Base-by-base conservation (phyloP, 2,888 invertebrate genomes). In the Cheilosia impressa region DNA sequence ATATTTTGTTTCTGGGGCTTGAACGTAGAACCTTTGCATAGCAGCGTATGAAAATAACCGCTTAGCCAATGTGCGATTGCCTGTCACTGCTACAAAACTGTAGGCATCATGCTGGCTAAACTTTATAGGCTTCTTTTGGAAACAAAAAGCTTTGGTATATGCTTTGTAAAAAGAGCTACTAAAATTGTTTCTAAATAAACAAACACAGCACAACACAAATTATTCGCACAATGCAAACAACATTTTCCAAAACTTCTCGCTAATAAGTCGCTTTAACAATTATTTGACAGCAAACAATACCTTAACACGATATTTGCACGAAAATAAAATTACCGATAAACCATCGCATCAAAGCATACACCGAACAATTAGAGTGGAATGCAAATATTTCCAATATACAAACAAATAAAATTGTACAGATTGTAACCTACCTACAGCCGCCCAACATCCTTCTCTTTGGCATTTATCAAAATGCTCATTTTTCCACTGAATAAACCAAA, bases 291-390 rank as follows among this genome's bases (percentile, higher is more conserved):
- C 45, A 57, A 50, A 63, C 31, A 31, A 57, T 38, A 13, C 31
- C 55, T 19, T 45, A n/a, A 41, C 10, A 41, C 7, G 7, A 17
- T 58, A 68, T 63, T 75, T 50, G 24, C 43, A 43, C 31, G 27
- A 7, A 47, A 62, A 66, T 80, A 17, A 47, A 80, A 62, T 57
- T 62, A 31, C 43, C 73, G 60, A 27, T 52, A 45, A 10, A 19
- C 9, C 22, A 13, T 27, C 24, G 27, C n/a, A 13, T 45, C 31
- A 17, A 7, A 47, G 19, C 31, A 38, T 17, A 78, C 52, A 55
- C 45, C 41, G 41, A 73, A 52, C 31, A 81, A 69, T 75, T 76
- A 69, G 76, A 69, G 52, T 76, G n/a, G 22, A 71, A 52, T 55
- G 65, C 47, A 81, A 76, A 76, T 58, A 69, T 68, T 62, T 58